Evolutionary conservation across 2,888 invertebrate genomes (phyloP).

Genomic region (Coecobrya sp.): DNA sequence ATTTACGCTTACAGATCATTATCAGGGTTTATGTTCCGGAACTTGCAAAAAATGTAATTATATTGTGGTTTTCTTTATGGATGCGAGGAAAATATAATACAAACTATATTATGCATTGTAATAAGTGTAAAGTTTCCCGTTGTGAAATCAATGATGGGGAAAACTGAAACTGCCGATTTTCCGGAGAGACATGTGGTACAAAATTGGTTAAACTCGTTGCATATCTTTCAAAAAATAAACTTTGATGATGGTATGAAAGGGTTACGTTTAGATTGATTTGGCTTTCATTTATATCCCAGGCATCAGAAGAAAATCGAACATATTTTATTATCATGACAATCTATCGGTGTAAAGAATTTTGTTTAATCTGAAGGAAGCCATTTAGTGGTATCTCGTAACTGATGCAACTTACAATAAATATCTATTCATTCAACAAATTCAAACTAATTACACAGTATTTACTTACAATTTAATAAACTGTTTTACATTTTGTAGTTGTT

Average conservation of each 20-base stretch:
- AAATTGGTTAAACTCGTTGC: not conserved
- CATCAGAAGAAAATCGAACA: not conserved
- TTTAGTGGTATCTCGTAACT: too few relatives aligned
- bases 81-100: not conserved
- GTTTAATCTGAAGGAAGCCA: too few relatives aligned
- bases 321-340: not conserved
- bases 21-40: constrained; percentile 60
- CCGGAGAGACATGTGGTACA: constrained; percentile 14
- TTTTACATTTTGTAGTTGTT: too few relatives aligned
- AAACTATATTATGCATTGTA: not conserved
- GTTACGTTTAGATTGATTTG: not conserved
- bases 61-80: not conserved
- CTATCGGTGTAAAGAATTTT: not conserved
- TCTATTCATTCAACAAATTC: too few relatives aligned
- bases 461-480: too few relatives aligned
- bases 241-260: not conserved
- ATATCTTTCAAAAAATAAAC: not conserved
- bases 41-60: constrained; percentile 19
- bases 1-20: constrained; percentile 30
- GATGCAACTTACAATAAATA: too few relatives aligned
- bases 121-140: constrained; percentile 10
- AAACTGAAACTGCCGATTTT: constrained; percentile 11
- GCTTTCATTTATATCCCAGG: not conserved
- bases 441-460: too few relatives aligned
- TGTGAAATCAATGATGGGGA: constrained; percentile 47